These are phyloP conservation scores for Australoheros scitulus DNA, from an alignment of 2,113 vertebrate species.

Conservation along the genomic window DNA sequence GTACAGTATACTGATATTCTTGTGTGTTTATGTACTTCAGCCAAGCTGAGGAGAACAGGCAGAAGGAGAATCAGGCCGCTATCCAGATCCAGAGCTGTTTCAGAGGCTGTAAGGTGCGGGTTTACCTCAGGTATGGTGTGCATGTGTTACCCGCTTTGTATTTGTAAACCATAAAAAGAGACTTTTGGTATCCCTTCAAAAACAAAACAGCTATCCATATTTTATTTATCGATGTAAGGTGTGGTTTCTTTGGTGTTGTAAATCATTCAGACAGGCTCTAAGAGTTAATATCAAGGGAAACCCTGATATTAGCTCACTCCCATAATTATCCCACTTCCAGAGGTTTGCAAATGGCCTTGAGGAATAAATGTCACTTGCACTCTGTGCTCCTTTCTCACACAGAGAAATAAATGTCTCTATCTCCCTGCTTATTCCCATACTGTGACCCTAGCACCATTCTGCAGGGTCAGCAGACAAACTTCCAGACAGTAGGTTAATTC, in stretches of 20 bases:
- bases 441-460: constrained; percentile 79
- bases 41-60: constrained; percentile 77
- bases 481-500: constrained; percentile 84
- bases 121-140: constrained; percentile 84
- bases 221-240: constrained; percentile 11
- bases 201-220: background rate
- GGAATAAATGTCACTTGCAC: constrained; percentile 69
- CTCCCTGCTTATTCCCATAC: constrained; percentile 54
- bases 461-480: constrained; percentile 84
- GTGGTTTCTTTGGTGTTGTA: constrained; percentile 6
- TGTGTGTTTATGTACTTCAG: constrained; percentile 67
- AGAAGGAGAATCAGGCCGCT: constrained; percentile 79
- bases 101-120: constrained; percentile 83
- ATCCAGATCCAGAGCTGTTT: constrained; percentile 90
- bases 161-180: background rate
- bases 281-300: constrained; percentile 62
- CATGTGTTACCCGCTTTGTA: background rate
- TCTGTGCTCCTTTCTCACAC: constrained; percentile 57
- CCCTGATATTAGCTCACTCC: constrained; percentile 53
- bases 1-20: background rate
- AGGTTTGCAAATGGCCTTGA: constrained; percentile 74
- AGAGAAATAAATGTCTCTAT: constrained; percentile 66
- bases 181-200: background rate
- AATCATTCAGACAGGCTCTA: constrained; percentile 26
- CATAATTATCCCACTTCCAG: constrained; percentile 67